Percentiles rank a stretch among this genome's conserved stretches.
phyloP scores from a whole-genome alignment of 2,113 vertebrate genomes.

The Callocephalon fimbriatum region DNA sequence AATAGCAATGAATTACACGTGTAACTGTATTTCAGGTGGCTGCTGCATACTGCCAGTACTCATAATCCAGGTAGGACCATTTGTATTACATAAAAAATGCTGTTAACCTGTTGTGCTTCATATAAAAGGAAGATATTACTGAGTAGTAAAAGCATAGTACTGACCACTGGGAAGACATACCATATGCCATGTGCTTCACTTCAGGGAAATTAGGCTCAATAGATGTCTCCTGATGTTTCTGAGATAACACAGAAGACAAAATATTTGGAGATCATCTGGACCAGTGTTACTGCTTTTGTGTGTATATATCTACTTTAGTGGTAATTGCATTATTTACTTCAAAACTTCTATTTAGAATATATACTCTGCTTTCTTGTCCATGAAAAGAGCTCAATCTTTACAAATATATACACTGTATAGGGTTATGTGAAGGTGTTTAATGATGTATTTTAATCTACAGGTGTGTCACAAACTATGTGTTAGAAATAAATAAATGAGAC shows the following conservation, averaged over 20 bases:
- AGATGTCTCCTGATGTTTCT: not conserved
- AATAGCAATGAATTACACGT: not conserved
- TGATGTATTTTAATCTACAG: not conserved
- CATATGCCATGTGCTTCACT: not conserved
- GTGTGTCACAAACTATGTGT: not conserved
- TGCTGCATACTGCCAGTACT: not conserved
- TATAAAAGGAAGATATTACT: not conserved
- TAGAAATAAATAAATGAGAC: not conserved
- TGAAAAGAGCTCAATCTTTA: not conserved
- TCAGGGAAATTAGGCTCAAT: not conserved
- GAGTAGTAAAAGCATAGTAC: not conserved
- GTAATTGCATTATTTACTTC: not conserved
- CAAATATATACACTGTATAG: not conserved
- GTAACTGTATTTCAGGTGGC: not conserved
- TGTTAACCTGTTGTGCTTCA: not conserved
- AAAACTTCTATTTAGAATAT: not conserved
- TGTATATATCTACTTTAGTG: not conserved
- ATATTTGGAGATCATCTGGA: not conserved
- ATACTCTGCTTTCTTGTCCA: not conserved
- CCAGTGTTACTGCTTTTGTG: not conserved
- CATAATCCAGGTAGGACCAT: not conserved
- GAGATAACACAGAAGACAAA: not conserved
- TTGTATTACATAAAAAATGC: not conserved
- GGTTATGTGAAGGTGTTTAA: not conserved
- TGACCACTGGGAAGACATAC: not conserved